Evolutionary conservation across 1,140 invertebrate genomes (phyloP).

Genomic region (Piezodorus guildinii): DNA sequence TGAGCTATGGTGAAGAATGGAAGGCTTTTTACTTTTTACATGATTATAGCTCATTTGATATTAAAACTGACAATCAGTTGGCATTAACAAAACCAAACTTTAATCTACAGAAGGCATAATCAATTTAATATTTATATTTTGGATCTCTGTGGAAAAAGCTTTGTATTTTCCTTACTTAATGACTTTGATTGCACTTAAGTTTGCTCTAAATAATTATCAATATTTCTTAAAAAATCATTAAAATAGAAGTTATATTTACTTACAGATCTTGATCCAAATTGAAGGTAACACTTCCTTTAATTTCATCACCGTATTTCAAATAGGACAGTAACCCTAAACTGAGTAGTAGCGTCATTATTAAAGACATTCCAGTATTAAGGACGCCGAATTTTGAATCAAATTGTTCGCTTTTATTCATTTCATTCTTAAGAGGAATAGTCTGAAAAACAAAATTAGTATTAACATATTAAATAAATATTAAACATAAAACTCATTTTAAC

Average conservation of each 20-base stretch:
- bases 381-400: conserved; percentile 74
- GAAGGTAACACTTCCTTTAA: conserved; percentile 57
- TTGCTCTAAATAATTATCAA: too few relatives aligned
- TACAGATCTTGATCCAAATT: conserved; percentile 36
- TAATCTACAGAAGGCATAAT: too few relatives aligned
- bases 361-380: conserved; percentile 74
- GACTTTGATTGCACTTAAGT: too few relatives aligned
- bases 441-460: conserved; percentile 30
- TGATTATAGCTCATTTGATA: too few relatives aligned
- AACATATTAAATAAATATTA: background rate
- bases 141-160: too few relatives aligned
- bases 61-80: too few relatives aligned
- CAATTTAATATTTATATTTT: too few relatives aligned
- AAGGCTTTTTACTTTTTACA: too few relatives aligned
- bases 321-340: conserved; percentile 81
- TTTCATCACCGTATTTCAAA: conserved; percentile 55
- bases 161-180: too few relatives aligned
- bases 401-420: conserved; percentile 70
- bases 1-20: too few relatives aligned
- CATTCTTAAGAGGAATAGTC: conserved; percentile 62
- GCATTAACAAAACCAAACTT: too few relatives aligned
- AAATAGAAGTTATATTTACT: background rate
- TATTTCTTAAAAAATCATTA: background rate
- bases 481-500: background rate
- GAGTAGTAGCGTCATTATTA: conserved; percentile 73